phyloP scores from a whole-genome alignment of 2,113 vertebrate species.

The Thamnaconus septentrionalis region DNA sequence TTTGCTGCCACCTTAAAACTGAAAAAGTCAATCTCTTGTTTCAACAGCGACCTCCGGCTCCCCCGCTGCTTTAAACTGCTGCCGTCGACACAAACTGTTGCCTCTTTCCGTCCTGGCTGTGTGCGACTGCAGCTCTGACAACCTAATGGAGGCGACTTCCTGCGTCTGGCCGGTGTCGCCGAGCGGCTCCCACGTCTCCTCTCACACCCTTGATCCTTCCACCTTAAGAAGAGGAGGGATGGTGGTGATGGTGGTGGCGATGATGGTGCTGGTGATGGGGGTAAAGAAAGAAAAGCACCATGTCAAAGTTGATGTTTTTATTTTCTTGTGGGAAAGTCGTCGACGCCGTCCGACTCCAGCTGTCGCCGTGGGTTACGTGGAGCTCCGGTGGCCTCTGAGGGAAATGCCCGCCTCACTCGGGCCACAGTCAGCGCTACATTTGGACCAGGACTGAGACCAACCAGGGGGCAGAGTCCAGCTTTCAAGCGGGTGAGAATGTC shows the following conservation, averaged over 20 bases:
- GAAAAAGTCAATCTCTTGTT: not conserved
- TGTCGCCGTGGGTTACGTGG: slow-evolving; percentile 59
- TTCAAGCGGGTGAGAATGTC: slow-evolving; percentile 9
- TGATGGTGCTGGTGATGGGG: too few relatives aligned
- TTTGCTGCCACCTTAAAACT: too few relatives aligned
- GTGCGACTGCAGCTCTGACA: not conserved
- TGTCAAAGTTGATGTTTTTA: slow-evolving; percentile 70
- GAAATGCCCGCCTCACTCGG: slow-evolving; percentile 79
- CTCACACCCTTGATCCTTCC: slow-evolving; percentile 35
- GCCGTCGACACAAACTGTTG: not conserved
- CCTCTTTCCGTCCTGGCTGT: not conserved
- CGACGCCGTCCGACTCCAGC: slow-evolving; percentile 78
- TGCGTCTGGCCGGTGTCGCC: not conserved
- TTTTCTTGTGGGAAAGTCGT: slow-evolving; percentile 89
- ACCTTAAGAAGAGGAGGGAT: slow-evolving; percentile 2
- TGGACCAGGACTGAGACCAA: slow-evolving; percentile 66
- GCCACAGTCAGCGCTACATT: slow-evolving; percentile 83
- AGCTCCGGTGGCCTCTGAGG: slow-evolving; percentile 68
- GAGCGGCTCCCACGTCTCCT: slow-evolving; percentile 21
- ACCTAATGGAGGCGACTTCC: not conserved
- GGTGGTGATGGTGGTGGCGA: too few relatives aligned
- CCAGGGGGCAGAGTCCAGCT: not conserved
- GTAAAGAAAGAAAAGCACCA: slow-evolving; percentile 37
- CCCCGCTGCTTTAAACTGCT: not conserved
- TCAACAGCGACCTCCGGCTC: not conserved